Base-by-base conservation (phyloP, 2,113 vertebrate species). In the Cariama cristata region DNA sequence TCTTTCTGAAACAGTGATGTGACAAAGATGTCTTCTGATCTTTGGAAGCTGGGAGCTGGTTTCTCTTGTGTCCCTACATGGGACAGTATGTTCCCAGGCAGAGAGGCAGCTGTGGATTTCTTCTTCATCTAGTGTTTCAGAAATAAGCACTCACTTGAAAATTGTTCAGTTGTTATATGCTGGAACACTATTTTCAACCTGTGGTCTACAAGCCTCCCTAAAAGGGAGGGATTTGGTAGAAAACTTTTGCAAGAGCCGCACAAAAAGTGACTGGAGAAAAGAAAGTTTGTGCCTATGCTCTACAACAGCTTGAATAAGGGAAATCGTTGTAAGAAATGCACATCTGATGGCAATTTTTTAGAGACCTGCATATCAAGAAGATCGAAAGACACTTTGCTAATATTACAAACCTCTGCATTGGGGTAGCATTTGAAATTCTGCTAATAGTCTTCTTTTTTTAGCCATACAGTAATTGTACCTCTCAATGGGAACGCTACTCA, bases 381-480 rank as follows among this genome's bases (percentile, higher is more conserved):
- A 64, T 81, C 79, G 89, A 94, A 93, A 90, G 96, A 79, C 60
- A 14, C 10, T 93, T 87, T 68, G 47, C 64, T 89, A 80, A 86
- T 77, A 38, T 87, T 75, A 87, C 77, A 93, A 94, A 93, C 27
- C 28, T 76, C 68, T 97, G 62, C 76, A 75, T 35, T 91, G 76
- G 87, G 80, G 40, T 64, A 7, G 45, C 24, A 22, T 73, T 92
- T 82, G 66, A 93, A 93, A 85, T 91, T 94, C 93, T 96, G 75
- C 60, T 95, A 74, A 94, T 64, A 87, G 69, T 73, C 8, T 1
- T 62, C 84, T 88, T 91, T 92, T 93, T 97, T 95, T 89, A 93
- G 80, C 44, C 32, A 45, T 91, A 74, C 58, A 85, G 49, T 93
- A 96, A 97, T 93, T 95, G 66, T 27, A 69, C 66, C 74, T 87